A percentile compares a stretch with the other conserved stretches of the same genome.
Conservation (phyloP, 2,113 vertebrate species). For the Pavo muticus region DNA sequence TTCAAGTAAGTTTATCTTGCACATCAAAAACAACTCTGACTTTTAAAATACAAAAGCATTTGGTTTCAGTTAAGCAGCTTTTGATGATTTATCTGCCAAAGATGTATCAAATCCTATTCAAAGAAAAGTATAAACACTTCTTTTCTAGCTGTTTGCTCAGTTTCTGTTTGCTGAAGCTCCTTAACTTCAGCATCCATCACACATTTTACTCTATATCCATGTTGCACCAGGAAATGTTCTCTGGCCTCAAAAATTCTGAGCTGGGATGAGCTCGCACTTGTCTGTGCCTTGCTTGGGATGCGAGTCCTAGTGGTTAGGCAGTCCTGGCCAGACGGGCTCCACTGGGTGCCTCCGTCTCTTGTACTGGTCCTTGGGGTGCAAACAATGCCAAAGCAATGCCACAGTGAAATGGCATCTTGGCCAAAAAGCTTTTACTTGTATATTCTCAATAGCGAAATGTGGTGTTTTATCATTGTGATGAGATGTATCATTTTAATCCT, state of each 20-base stretch:
- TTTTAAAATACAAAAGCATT: constrained; percentile 33
- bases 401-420: neutral
- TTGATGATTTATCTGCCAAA: constrained; percentile 28
- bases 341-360: neutral
- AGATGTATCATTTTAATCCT: constrained; percentile 60
- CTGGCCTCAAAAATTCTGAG: neutral
- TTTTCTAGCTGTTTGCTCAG: neutral
- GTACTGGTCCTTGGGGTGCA: accelerated
- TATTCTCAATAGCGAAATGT: neutral
- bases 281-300: neutral
- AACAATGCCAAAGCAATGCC: accelerated
- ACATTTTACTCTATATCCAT: neutral
- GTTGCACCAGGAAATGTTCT: neutral
- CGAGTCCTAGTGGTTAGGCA: neutral
- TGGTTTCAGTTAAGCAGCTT: constrained; percentile 23
- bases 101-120: neutral
- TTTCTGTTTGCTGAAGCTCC: constrained; percentile 3
- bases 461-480: neutral
- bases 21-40: constrained; percentile 38
- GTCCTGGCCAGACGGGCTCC: neutral
- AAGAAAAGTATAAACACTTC: neutral
- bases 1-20: constrained; percentile 84
- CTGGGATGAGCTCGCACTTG: neutral
- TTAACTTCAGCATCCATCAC: neutral
- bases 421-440: neutral